These are phyloP conservation scores for Lobophora halterata DNA, from an alignment of 2,888 invertebrate genomes.

Conservation along the genomic window DNA sequence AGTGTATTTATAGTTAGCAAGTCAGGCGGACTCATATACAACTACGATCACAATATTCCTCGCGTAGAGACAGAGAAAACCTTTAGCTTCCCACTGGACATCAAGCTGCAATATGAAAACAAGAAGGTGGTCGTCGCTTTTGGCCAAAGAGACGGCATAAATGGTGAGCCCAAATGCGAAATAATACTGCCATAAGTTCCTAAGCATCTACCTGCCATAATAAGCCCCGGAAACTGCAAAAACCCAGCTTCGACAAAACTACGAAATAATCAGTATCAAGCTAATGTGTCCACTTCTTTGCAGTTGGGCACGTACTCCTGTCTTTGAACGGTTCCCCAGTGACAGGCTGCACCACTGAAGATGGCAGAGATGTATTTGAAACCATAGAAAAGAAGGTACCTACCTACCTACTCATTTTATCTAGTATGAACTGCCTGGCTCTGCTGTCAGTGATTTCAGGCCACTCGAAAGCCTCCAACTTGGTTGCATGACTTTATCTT, in stretches of 20 bases:
- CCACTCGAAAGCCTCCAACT: too few species aligned
- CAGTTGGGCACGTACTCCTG: constrained; percentile 95
- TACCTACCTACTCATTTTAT: too few species aligned
- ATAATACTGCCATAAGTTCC: background rate
- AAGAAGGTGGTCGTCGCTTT: constrained; percentile 96
- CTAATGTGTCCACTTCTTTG: constrained; percentile 32
- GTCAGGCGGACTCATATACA: constrained; percentile 98
- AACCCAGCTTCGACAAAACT: too few species aligned
- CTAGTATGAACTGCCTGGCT: too few species aligned
- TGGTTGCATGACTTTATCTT: too few species aligned
- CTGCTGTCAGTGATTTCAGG: too few species aligned
- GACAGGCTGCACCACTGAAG: constrained; percentile 86
- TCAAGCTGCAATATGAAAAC: constrained; percentile 93
- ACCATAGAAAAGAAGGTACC: constrained; percentile 85
- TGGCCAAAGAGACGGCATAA: constrained; percentile 97
- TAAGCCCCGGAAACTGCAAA: too few species aligned
- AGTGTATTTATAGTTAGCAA: constrained; percentile 98
- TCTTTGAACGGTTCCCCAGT: constrained; percentile 92
- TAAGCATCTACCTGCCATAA: too few species aligned
- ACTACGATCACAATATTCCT: constrained; percentile 94
- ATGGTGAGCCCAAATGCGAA: constrained; percentile 82
- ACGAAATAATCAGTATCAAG: too few species aligned
- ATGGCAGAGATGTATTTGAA: constrained; percentile 92
- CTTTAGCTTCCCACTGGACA: constrained; percentile 94
- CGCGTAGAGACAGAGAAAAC: constrained; percentile 95